These are phyloP conservation scores for Pygoscelis adeliae DNA, from an alignment of 2,113 vertebrate species.

Conservation along the genomic window DNA sequence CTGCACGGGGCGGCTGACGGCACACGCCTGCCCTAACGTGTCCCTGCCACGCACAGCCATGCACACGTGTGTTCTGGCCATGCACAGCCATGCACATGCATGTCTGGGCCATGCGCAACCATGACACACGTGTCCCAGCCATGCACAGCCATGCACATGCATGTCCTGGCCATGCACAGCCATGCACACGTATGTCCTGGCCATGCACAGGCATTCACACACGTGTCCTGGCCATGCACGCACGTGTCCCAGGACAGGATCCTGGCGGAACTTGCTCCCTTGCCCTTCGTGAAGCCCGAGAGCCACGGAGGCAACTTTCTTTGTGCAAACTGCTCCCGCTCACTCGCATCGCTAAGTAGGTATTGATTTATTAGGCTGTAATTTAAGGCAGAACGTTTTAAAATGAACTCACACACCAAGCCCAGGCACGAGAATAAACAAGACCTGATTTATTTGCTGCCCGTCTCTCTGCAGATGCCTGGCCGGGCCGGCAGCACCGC, in stretches of 20 bases:
- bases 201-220: not conserved
- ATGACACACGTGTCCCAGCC: not conserved
- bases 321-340: not conserved
- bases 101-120: not conserved
- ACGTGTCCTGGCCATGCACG: not conserved
- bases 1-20: accelerated
- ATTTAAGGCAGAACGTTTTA: slow-evolving; percentile 37
- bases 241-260: accelerated
- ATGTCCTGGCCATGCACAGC: not conserved
- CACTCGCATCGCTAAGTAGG: not conserved
- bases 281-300: accelerated
- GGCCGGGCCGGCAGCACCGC: not conserved
- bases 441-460: slow-evolving; percentile 11
- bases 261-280: not conserved
- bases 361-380: slow-evolving; percentile 33
- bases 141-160: not conserved
- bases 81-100: not conserved
- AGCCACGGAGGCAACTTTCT: not conserved
- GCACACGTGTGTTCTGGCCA: not conserved
- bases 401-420: slow-evolving; percentile 12
- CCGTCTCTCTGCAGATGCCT: not conserved
- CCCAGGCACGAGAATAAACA: not conserved
- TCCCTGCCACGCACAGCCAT: not conserved
- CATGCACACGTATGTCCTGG: not conserved
- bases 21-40: not conserved